These are phyloP conservation scores for Dicerorhinus sumatrensis DNA, from an alignment of 2,113 vertebrate genomes.

Conservation along the genomic window DNA sequence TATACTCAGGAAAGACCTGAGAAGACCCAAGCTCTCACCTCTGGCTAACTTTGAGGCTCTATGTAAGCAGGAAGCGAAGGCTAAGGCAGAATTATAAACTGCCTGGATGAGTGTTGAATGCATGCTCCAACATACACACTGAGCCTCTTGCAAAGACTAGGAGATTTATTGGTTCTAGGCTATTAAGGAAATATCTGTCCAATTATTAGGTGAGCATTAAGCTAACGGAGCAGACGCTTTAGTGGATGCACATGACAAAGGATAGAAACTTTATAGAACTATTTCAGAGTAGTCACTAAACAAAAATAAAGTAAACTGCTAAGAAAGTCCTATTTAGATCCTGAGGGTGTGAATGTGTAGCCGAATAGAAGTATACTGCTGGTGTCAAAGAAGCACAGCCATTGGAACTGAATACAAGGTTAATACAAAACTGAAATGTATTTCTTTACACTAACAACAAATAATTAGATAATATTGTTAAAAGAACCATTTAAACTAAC, in stretches of 20 bases:
- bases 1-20: neutral
- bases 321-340: neutral
- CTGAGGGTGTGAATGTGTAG: neutral
- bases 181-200: neutral
- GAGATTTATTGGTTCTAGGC: neutral
- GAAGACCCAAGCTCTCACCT: neutral
- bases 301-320: neutral
- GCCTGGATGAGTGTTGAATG: neutral
- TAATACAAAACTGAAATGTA: neutral
- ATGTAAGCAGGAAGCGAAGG: neutral
- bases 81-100: neutral
- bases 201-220: neutral
- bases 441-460: neutral
- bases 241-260: neutral
- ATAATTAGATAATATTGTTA: neutral
- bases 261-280: neutral
- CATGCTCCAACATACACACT: neutral
- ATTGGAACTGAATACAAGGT: neutral
- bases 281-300: neutral
- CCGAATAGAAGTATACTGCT: neutral
- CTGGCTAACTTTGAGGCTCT: neutral
- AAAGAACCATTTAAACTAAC: neutral
- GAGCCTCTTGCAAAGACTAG: neutral
- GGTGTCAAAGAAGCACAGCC: no score
- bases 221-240: neutral